Conservation (phyloP, 2,797 vertebrate genomes). For the Psittacula derbiana region DNA sequence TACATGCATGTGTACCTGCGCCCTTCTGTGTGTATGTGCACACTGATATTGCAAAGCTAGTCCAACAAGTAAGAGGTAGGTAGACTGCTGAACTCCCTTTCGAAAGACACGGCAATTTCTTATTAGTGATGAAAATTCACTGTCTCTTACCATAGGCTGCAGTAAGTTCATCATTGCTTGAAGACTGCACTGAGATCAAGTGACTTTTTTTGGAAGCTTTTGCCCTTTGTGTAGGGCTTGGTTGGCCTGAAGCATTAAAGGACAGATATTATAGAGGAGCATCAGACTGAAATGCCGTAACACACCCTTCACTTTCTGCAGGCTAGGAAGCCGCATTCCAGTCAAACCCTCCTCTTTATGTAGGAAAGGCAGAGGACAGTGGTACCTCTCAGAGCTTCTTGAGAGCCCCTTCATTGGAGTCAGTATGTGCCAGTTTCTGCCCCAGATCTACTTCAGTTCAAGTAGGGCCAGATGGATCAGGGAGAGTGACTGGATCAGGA, state of each 20-base stretch:
- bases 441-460: not conserved
- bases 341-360: not conserved
- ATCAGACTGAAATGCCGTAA: not conserved
- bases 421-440: not conserved
- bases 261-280: not conserved
- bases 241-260: not conserved
- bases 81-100: not conserved
- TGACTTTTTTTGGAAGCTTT: not conserved
- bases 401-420: not conserved
- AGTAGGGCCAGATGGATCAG: not conserved
- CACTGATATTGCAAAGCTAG: not conserved
- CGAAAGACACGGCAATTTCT: not conserved
- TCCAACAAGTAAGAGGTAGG: not conserved
- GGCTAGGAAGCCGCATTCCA: not conserved
- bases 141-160: not conserved
- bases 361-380: not conserved
- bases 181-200: not conserved
- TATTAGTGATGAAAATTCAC: not conserved
- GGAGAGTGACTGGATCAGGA: not conserved
- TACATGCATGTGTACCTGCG: fast-evolving
- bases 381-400: not conserved
- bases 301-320: not conserved
- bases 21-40: not conserved
- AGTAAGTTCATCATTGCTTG: not conserved
- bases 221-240: not conserved